Conservation (phyloP, 2,797 vertebrate genomes). For the Cossypha niveicapilla region DNA sequence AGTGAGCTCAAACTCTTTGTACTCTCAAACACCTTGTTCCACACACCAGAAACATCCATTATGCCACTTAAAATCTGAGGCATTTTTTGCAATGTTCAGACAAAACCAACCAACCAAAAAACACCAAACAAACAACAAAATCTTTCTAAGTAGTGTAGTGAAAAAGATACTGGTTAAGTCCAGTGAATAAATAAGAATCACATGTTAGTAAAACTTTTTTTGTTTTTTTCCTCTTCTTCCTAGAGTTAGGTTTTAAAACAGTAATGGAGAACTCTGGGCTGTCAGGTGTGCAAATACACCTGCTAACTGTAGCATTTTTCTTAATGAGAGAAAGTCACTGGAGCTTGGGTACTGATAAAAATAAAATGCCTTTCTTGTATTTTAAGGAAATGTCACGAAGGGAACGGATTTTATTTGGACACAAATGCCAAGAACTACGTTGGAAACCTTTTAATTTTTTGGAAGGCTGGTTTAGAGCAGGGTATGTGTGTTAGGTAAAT, state of each 20-base stretch:
- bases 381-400: not conserved
- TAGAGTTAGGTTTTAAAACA: not conserved
- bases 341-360: not conserved
- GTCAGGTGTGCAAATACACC: not conserved
- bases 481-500: not conserved
- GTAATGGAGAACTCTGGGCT: not conserved
- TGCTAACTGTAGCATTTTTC: not conserved
- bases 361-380: not conserved
- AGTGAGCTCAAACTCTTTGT: not conserved
- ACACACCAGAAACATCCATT: not conserved
- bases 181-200: not conserved
- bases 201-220: not conserved
- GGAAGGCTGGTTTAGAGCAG: not conserved
- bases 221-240: too few species aligned
- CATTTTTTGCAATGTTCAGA: not conserved
- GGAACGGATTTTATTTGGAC: not conserved
- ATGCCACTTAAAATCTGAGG: not conserved
- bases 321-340: not conserved
- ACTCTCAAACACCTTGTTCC: not conserved
- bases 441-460: not conserved
- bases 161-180: not conserved
- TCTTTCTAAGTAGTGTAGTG: not conserved
- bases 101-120: not conserved
- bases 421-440: not conserved
- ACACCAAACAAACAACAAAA: not conserved